These are phyloP conservation scores for Alauda arvensis DNA, from an alignment of 2,797 vertebrate genomes.

Conservation along the genomic window DNA sequence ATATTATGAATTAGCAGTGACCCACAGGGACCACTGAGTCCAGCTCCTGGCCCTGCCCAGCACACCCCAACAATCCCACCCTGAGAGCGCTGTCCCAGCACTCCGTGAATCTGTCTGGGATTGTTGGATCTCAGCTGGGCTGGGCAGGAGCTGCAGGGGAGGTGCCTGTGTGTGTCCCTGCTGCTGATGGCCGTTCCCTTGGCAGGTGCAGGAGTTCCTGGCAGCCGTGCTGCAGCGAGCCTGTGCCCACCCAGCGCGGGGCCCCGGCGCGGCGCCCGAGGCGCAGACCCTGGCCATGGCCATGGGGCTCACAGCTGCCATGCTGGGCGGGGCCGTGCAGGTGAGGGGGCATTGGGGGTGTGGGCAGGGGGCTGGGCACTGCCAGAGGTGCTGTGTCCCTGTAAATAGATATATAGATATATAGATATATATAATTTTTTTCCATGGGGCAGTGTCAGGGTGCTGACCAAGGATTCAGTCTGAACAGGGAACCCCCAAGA, in stretches of 20 bases:
- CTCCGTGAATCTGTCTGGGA: fast-evolving
- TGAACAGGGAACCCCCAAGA: not conserved
- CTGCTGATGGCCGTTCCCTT: not conserved
- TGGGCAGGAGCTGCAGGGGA: not conserved
- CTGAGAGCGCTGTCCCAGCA: fast-evolving
- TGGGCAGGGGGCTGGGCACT: fast-evolving
- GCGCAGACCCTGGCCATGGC: slow-evolving; percentile 88
- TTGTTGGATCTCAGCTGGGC: fast-evolving
- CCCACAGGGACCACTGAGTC: not conserved
- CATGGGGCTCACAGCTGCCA: slow-evolving; percentile 86
- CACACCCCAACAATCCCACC: not conserved
- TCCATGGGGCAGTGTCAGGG: not conserved
- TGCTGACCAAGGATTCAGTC: not conserved
- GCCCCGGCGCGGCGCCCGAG: slow-evolving; percentile 68
- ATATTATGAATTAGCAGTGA: not conserved
- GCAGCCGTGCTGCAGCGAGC: slow-evolving; percentile 81
- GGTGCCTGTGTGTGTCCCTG: fast-evolving
- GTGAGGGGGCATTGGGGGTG: slow-evolving; percentile 44
- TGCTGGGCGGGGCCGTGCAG: slow-evolving; percentile 84
- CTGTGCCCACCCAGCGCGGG: slow-evolving; percentile 68
- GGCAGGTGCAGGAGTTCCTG: slow-evolving; percentile 87
- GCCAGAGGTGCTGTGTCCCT: not conserved
- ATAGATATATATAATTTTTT: not conserved
- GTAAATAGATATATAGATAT: not conserved
- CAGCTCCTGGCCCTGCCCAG: not conserved